Conservation (phyloP, 2,888 invertebrate genomes). For the Spicauda simplicius region DNA sequence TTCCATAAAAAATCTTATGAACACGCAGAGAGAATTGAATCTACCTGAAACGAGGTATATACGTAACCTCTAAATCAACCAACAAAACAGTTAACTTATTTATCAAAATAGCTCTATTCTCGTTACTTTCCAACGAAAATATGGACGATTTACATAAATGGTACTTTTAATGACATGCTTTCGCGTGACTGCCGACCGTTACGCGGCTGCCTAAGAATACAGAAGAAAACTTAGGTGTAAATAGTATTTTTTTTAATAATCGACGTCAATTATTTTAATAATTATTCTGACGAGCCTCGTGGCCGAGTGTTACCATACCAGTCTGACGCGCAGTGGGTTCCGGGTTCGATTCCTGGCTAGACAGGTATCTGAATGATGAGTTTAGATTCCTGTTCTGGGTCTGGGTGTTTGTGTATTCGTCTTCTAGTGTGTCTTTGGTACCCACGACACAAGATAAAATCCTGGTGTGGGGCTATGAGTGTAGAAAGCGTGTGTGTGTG, state of each 20-base stretch:
- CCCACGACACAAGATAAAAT: no score
- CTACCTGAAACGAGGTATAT: neutral
- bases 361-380: no score
- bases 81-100: constrained; percentile 15
- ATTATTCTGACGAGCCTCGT: no score
- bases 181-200: constrained; percentile 28
- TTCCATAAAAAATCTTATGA: neutral
- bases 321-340: no score
- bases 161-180: constrained; percentile 25
- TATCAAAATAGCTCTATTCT: constrained; percentile 25
- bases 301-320: no score
- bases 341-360: no score
- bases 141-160: constrained; percentile 32
- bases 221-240: neutral
- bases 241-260: neutral
- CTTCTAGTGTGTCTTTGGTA: no score
- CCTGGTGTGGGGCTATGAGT: no score
- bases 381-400: no score
- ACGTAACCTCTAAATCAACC: constrained; percentile 8
- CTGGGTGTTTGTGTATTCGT: no score
- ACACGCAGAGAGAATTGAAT: neutral
- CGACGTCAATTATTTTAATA: no score
- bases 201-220: neutral
- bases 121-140: constrained; percentile 17
- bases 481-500: no score